phyloP scores from a whole-genome alignment of 2,113 vertebrate species.

The Acinonyx jubatus region DNA sequence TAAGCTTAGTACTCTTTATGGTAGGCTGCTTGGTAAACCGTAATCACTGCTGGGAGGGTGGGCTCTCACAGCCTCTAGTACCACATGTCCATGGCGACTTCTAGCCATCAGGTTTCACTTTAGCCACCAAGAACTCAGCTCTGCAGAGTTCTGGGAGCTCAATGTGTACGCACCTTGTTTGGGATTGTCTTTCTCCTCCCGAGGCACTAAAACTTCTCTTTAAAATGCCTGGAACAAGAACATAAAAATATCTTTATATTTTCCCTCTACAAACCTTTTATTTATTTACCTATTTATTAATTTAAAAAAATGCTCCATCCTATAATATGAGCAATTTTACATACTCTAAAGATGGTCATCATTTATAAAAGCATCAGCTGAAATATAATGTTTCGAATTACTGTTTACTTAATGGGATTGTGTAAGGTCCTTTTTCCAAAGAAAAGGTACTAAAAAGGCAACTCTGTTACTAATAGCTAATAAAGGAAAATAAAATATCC shows the following conservation, averaged over 20 bases:
- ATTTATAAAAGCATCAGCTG: background rate
- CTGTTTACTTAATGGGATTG: background rate
- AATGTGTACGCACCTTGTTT: slow-evolving; percentile 80
- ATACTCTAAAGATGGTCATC: background rate
- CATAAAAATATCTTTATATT: slow-evolving; percentile 45
- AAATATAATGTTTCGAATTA: slow-evolving; percentile 44
- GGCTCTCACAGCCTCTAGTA: background rate
- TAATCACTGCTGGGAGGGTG: background rate
- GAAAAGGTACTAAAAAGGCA: slow-evolving; percentile 35
- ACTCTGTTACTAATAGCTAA: background rate
- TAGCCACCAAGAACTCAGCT: background rate
- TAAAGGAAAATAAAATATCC: background rate
- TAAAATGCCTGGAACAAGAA: slow-evolving; percentile 81
- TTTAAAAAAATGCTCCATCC: background rate
- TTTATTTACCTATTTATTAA: background rate
- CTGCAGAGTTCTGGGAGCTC: slow-evolving; percentile 10
- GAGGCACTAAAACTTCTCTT: slow-evolving; percentile 83
- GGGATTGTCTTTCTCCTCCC: slow-evolving; percentile 81
- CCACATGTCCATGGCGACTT: background rate
- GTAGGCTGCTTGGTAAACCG: background rate
- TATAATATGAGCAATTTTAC: background rate
- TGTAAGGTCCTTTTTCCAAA: background rate
- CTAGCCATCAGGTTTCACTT: background rate
- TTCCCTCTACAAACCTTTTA: slow-evolving; percentile 21
- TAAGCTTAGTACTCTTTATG: background rate